Evolutionary conservation across 2,888 invertebrate genomes (phyloP).

Genomic region (Drosophila recens): DNA sequence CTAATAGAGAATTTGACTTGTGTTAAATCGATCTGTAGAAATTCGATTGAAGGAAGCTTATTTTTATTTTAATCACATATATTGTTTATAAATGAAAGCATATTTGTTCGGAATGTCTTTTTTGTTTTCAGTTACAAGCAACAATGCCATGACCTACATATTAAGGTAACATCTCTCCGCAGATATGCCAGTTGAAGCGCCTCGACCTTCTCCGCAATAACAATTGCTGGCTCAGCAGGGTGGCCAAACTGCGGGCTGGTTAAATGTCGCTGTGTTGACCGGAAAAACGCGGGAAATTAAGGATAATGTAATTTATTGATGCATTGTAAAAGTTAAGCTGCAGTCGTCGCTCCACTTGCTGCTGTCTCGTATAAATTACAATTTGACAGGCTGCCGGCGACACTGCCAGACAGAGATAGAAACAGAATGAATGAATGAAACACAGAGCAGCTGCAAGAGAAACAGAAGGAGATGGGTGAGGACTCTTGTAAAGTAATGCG

Average conservation of each 20-base stretch:
- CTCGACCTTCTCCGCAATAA: neutral
- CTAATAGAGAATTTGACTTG: too few species aligned
- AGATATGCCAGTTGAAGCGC: neutral
- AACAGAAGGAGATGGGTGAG: neutral
- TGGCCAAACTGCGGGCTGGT: slow-evolving; percentile 68
- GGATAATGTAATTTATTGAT: slow-evolving; percentile 81
- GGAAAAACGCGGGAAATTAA: slow-evolving; percentile 80
- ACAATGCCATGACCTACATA: slow-evolving; percentile 6
- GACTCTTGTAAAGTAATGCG: slow-evolving; percentile 39
- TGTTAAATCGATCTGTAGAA: neutral
- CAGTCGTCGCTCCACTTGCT: slow-evolving; percentile 46
- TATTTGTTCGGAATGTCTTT: neutral
- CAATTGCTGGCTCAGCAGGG: slow-evolving; percentile 64
- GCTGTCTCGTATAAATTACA: slow-evolving; percentile 74
- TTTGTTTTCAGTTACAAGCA: neutral
- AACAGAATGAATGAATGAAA: neutral
- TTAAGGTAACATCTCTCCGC: neutral
- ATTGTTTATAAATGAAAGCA: neutral
- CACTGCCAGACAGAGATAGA: slow-evolving; percentile 24
- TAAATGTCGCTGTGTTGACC: slow-evolving; percentile 75
- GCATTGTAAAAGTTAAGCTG: slow-evolving; percentile 79
- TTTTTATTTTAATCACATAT: neutral
- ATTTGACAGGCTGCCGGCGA: slow-evolving; percentile 62
- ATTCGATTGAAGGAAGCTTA: neutral
- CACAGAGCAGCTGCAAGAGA: neutral